Percentiles rank a stretch among this genome's conserved stretches.
Evolutionary conservation across 2,888 invertebrate species (phyloP).

Genomic region (Polietes domitor): DNA sequence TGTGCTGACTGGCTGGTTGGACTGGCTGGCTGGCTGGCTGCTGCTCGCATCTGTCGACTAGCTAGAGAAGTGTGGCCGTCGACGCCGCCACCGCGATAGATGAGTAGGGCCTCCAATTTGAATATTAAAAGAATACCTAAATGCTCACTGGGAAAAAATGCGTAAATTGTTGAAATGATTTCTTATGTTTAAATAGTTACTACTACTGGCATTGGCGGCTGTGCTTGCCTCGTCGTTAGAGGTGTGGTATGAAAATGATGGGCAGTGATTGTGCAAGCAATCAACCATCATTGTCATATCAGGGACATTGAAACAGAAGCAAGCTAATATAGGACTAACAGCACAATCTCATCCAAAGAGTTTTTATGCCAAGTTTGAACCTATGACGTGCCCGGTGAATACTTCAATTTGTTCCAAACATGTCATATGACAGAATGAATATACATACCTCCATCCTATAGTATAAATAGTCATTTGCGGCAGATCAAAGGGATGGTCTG

Average conservation of each 20-base stretch:
- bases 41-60: neutral
- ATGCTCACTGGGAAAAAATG: constrained; percentile 45
- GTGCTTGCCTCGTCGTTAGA: neutral
- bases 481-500: too few relatives aligned
- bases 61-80: neutral
- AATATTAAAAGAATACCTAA: constrained; percentile 44
- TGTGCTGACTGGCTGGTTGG: neutral
- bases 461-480: too few relatives aligned
- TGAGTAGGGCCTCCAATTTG: constrained; percentile 38
- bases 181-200: constrained; percentile 21
- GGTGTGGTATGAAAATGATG: neutral
- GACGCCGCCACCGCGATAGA: neutral
- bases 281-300: too few relatives aligned
- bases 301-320: constrained; percentile 27
- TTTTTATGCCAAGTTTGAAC: constrained; percentile 48
- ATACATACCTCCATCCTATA: too few relatives aligned
- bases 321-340: too few relatives aligned
- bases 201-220: neutral
- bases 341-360: too few relatives aligned
- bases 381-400: too few relatives aligned
- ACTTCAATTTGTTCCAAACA: too few relatives aligned
- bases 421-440: too few relatives aligned
- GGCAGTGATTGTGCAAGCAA: too few relatives aligned
- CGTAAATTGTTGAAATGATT: constrained; percentile 60
- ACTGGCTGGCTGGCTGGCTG: neutral